Base-by-base conservation (phyloP, 2,113 vertebrate species). In the Peromyscus polionotus region DNA sequence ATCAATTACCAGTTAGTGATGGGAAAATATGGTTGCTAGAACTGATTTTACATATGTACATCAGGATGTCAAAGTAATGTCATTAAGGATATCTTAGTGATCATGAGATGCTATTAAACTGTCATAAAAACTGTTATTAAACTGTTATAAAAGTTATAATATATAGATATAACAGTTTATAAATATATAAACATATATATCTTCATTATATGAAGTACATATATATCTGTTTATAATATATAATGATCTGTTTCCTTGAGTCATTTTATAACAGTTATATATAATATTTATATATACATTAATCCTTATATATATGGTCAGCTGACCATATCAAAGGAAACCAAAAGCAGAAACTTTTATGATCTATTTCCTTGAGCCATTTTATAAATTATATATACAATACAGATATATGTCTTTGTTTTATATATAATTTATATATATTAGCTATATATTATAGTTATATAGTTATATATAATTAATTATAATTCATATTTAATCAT, bases 41-140 rank as follows among this genome's bases (percentile, higher is more conserved):
- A 65, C 36, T 87, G 31, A 96, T 97, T 98, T 97, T 98, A 97
- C 88, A 93, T 33, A 96, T 14, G 36, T 0, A 67, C 61, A 67
- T 48, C 81, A 77, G 11, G 95, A 92, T 67, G 79, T 48, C 67
- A 67, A 95, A 88, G 42, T 68, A 51, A 93, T 85, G 22, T 86
- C 86, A 80, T 48, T 70, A 61, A 92, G 76, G 68, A 68, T 89
- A 63, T 54, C 76, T 96, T 75, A 68, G 63, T 87, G 45, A 45
- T 80, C 75, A 57, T 0, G 9, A 42, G 97, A 81, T 63, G 63
- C 28, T 42, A 95, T 24, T 42, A 90, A 90, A 48, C 20, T 88
- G 12, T 16, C 63, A 76, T 59, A 42, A 73, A 73, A 73, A 36
- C 54, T 51, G 48, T 51, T 51, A 51, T 9, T 51, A 51, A 51